These are phyloP conservation scores for Phalacrocorax carbo DNA, from an alignment of 2,113 vertebrate genomes.

Conservation along the genomic window DNA sequence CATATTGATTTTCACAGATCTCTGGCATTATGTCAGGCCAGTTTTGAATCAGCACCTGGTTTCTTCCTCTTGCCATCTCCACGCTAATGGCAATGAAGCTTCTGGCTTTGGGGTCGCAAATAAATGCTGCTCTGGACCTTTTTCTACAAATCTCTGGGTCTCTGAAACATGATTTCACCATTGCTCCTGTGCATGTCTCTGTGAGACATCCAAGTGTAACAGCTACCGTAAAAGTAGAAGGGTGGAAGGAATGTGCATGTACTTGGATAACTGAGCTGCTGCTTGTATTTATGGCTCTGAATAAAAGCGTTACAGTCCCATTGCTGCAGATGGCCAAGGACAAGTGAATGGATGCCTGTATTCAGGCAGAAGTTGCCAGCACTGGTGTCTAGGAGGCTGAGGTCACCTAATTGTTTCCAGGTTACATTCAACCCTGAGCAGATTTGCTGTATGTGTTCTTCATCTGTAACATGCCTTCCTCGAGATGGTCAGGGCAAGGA, in stretches of 20 bases:
- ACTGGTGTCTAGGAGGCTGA: background rate
- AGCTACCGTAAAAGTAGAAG: background rate
- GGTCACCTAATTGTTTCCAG: background rate
- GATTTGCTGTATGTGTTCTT: background rate
- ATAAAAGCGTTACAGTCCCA: background rate
- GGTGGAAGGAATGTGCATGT: background rate
- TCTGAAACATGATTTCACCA: background rate
- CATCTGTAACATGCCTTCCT: background rate
- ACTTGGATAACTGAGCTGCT: background rate
- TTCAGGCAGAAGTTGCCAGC: background rate
- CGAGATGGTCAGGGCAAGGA: background rate
- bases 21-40: background rate
- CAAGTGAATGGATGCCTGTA: background rate
- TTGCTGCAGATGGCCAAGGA: background rate
- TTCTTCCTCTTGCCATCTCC: background rate
- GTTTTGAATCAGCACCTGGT: constrained; percentile 14
- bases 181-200: background rate
- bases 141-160: background rate
- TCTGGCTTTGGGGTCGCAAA: background rate
- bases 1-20: constrained; percentile 6
- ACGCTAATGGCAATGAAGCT: background rate
- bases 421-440: background rate
- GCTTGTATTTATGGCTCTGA: background rate
- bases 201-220: background rate
- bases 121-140: background rate